Evolutionary conservation across 2,113 vertebrate species (phyloP).

Genomic region (Gobio gobio): DNA sequence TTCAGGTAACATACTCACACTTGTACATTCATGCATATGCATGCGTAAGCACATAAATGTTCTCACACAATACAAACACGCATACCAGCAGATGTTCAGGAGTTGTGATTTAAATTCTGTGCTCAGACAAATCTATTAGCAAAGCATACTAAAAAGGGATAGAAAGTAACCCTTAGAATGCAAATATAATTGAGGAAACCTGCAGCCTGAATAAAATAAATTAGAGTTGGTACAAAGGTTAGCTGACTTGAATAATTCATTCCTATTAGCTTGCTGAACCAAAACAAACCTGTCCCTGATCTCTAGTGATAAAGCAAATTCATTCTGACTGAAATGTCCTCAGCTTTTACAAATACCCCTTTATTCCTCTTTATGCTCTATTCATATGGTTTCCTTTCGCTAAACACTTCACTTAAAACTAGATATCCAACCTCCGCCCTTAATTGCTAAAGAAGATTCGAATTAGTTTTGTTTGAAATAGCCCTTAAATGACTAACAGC

Average conservation of each 20-base stretch:
- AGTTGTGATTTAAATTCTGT: conserved; percentile 11
- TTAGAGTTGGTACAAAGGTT: conserved; percentile 65
- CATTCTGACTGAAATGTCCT: conserved; percentile 29
- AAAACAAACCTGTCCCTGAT: conserved; percentile 26
- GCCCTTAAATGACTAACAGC: conserved; percentile 48
- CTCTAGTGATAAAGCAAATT: conserved; percentile 18
- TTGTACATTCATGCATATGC: conserved; percentile 27
- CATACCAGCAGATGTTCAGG: conserved; percentile 12
- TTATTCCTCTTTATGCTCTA: not conserved
- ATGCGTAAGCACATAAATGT: not conserved
- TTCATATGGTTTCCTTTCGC: not conserved
- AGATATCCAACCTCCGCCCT: not conserved
- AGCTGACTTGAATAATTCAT: conserved; percentile 64
- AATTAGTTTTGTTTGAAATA: not conserved
- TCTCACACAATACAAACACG: conserved; percentile 14
- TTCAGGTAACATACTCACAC: conserved; percentile 7
- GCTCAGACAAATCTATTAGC: conserved; percentile 28
- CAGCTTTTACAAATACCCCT: conserved; percentile 14
- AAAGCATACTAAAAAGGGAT: conserved; percentile 9
- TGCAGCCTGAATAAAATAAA: conserved; percentile 63
- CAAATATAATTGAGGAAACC: conserved; percentile 66
- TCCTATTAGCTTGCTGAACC: conserved; percentile 53
- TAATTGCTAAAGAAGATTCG: not conserved
- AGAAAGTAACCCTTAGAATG: conserved; percentile 57
- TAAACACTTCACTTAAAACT: not conserved